Evolutionary conservation across 1,140 invertebrate species (phyloP).

Genomic region (honey bee (Apis mellifera)): Amel_HAv3.1 CM009941.2:430001-430500

Average conservation of each 20-base stretch:
- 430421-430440: background rate
- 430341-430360: conserved; percentile 75
- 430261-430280: conserved; percentile 15
- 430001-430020: background rate
- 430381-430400: conserved; percentile 19
- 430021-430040: background rate
- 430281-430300: conserved; percentile 69
- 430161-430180: background rate
- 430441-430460: background rate
- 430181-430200: background rate
- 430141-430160: too few species aligned
- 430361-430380: conserved; percentile 51
- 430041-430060: background rate
- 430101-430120: background rate
- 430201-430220: background rate
- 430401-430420: background rate
- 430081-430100: background rate
- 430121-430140: too few species aligned
- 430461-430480: too few species aligned
- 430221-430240: conserved; percentile 16
- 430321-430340: conserved; percentile 64
- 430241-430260: conserved; percentile 26
- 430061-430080: background rate
- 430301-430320: conserved; percentile 67
- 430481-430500: too few species aligned